Evolutionary conservation across 2,888 invertebrate genomes (phyloP), one percentile per base, ranked within the genome.

Genomic region (Periphyllus acericola): DNA sequence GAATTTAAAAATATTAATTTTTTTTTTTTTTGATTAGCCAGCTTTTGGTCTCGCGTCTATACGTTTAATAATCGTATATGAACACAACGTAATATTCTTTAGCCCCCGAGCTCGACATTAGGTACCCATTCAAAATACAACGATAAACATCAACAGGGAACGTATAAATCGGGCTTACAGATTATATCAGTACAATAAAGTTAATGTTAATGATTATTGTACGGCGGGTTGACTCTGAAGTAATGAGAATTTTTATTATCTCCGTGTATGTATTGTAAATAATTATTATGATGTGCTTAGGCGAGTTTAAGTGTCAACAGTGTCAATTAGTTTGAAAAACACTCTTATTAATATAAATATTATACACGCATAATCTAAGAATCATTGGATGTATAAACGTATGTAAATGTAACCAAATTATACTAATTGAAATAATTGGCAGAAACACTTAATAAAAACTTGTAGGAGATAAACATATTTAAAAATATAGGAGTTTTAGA

Each of bases 271-370:
- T 60, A 84, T 76, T 60, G 40, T 75, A 76, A 84, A 66, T 75
- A 75, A 83, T 83, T 75, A 83, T 83, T 75, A 83, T 83, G 60
- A 75, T 25, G 32, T 66, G 14, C 11, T 84, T 36, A 75, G 17
- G 40, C 66, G 19, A 66, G 19, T 76, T 66, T 55, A 66, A 60
- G 29, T 66, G 66, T 83, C 83, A 83, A 74, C n/a, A 72, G 11
- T 72, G 36, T 75, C 40, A 84, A 74, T 78, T 1, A 9, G 3
- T 79, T 34, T 32, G 55, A 25, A 76, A 55, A 55, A 79, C 32
- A 14, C 6, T n/a, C 11, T 21, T 52, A 76, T 76, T 52, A 19
- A 76, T 52, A 76, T 46, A 32, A 3, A 76, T 46, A 52, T 25
- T 17, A 4, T 72, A 19, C 11, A 46, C 46, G 46, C 14, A 46